Evolutionary conservation across 2,113 vertebrate genomes (phyloP), one percentile per base, ranked within the genome.

Genomic region (Meriones unguiculatus): DNA sequence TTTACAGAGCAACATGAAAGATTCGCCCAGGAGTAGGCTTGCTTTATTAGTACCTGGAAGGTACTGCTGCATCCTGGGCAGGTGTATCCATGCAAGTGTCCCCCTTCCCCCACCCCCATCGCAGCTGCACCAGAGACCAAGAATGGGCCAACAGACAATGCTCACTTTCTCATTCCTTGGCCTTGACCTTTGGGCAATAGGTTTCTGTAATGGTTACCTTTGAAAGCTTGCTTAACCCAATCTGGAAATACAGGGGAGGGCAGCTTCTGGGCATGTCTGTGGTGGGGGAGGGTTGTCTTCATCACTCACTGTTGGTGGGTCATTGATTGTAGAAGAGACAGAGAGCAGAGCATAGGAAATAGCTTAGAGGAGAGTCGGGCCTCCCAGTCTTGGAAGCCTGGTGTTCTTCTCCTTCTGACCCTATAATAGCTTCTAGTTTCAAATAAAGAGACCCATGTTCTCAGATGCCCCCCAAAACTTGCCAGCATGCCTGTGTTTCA

Each of bases 31-130:
- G 41, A 1, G 30, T 59, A 41, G 32, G 75, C 52, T 54, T 30
- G 88, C 5, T 20, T 28, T 46, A 8, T 78, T 2, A 25, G 0
- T 13, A 0, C 70, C 76, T 1, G 52, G 41, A 67, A 85, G 75
- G 14, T 77, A 25, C 77, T 22, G 24, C 10, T 0, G 24, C 14
- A 6, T 24, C 0, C 0, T 17, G 6, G 13, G 1, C 7, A 54
- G 81, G 24, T 65, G 25, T 65, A 7, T 50, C 17, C 62, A 38
- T 32, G 38, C 25, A 4, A 46, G 46, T 46, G 46, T 46, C 46
- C 46, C 46, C 5, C 46, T 24, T 11, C 8, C 67, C 24, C 38
- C 24, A 41, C 8, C 67, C 14, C 38, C 24, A 41, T 28, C 81
- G 64, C 24, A 64, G 24, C 2, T 84, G n/a, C 18, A 9, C 62